Evolutionary conservation across 2,888 invertebrate species (phyloP).

Genomic region (Mantis religiosa): DNA sequence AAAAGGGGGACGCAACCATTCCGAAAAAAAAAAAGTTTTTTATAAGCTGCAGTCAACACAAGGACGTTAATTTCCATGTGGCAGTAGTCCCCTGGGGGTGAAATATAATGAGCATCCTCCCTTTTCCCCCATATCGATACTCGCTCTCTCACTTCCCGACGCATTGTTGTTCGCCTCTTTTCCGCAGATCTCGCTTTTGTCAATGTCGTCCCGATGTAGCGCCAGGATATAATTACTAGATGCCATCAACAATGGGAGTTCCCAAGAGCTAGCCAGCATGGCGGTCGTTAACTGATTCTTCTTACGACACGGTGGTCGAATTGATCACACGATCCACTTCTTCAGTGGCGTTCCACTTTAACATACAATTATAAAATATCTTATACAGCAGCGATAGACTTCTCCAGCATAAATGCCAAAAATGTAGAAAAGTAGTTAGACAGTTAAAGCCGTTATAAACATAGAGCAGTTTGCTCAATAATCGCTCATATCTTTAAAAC

Average conservation of each 20-base stretch:
- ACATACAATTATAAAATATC: too few relatives aligned
- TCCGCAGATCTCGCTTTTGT: background rate
- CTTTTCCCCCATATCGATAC: background rate
- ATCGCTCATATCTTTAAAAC: too few relatives aligned
- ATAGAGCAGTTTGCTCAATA: too few relatives aligned
- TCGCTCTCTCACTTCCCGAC: background rate
- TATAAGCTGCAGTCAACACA: background rate
- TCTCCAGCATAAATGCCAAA: too few relatives aligned
- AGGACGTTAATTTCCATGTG: constrained; percentile 5
- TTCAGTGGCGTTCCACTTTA: background rate
- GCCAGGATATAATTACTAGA: constrained; percentile 7
- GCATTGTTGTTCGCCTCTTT: background rate
- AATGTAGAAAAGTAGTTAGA: too few relatives aligned
- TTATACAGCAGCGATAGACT: too few relatives aligned
- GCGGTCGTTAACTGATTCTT: background rate
- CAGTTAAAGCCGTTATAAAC: too few relatives aligned
- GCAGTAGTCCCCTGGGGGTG: constrained; percentile 1
- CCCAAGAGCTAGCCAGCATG: background rate
- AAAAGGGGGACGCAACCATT: background rate
- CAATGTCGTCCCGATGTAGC: background rate
- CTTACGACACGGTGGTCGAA: background rate
- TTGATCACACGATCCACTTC: background rate
- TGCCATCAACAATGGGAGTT: background rate
- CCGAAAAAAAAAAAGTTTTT: background rate
- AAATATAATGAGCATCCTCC: constrained; percentile 5